Evolutionary conservation across 2,888 invertebrate genomes (phyloP).

Genomic region (Polyommatus iphigenia): DNA sequence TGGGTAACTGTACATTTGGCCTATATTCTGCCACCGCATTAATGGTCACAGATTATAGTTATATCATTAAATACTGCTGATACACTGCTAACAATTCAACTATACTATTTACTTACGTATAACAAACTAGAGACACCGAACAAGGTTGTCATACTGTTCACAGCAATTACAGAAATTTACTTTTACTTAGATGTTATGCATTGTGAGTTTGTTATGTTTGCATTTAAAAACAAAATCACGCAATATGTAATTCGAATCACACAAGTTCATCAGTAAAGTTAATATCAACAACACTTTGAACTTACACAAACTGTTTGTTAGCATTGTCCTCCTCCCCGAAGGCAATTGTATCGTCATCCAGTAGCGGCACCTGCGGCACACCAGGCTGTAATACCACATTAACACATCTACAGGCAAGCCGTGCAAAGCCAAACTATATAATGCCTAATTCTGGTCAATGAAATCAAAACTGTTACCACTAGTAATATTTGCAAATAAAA

Average conservation of each 20-base stretch:
- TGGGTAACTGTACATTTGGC: not conserved
- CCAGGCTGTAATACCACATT: constrained; percentile 71
- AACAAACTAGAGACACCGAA: not conserved
- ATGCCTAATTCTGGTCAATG: constrained; percentile 7
- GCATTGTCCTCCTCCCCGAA: constrained; percentile 91
- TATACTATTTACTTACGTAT: not conserved
- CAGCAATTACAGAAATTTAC: no score
- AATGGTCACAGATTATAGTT: no score
- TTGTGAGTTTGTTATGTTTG: no score
- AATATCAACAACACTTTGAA: not conserved
- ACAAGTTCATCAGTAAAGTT: not conserved
- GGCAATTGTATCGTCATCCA: constrained; percentile 92
- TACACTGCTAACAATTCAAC: not conserved
- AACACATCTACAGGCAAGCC: constrained; percentile 71
- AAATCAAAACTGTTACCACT: constrained; percentile 15
- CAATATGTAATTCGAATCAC: no score
- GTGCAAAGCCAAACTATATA: constrained; percentile 62
- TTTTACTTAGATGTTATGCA: no score
- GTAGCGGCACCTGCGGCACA: constrained; percentile 88
- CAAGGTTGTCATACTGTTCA: not conserved
- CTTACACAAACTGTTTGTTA: constrained; percentile 72
- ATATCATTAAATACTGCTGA: not conserved
- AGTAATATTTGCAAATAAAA: constrained; percentile 46
- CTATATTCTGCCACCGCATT: not conserved
- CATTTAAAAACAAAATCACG: no score